Base-by-base conservation (phyloP, 2,113 vertebrate species). In the Lagopus muta region DNA sequence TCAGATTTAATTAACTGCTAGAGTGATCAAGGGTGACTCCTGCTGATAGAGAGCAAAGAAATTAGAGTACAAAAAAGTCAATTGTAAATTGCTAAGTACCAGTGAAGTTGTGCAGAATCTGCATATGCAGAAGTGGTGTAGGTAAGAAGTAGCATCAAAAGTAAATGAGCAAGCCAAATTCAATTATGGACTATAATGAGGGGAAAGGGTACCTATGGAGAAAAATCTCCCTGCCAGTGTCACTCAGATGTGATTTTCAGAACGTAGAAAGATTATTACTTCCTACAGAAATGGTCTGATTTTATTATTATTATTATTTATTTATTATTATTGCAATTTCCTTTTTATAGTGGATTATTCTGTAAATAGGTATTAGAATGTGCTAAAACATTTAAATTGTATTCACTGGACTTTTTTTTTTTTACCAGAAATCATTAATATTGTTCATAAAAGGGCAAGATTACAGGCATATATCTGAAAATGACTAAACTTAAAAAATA, bases 51-150 rank as follows among this genome's bases (percentile, higher is more conserved):
- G n/a, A 21, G 20, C 54, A 60, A 75, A 40, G n/a, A 65, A 13
- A 24, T 18, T 27, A 67, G 28, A 16, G 45, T 55, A 2, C 1
- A 6, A 30, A 32, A 34, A 20, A 45, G 2, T 1, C 27, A 1
- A 3, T 42, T 11, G 19, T 13, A 52, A 52, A 38, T 16, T 48
- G 16, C 32, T 75, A 61, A 25, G 57, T 62, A 15, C 48, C 25
- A 22, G 8, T 11, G 30, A 65, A 32, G 10, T 6, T 72, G 48
- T 6, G 8, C 61, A 36, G 22, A 65, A 69, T 66, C 54, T 45
- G 43, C 24, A 11, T 12, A 4, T 22, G 2, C 3, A 48, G 22
- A 10, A 48, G 67, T 40, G 45, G 6, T 42, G 13, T 19, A 16
- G 16, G 36, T 54, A 70, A 19, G 6, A 47, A 55, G 10, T 3